Evolutionary conservation across 64 coral and sea anemone species (phyloP), one percentile per base, ranked within the genome.

Genomic region (Porites australiensis): DNA sequence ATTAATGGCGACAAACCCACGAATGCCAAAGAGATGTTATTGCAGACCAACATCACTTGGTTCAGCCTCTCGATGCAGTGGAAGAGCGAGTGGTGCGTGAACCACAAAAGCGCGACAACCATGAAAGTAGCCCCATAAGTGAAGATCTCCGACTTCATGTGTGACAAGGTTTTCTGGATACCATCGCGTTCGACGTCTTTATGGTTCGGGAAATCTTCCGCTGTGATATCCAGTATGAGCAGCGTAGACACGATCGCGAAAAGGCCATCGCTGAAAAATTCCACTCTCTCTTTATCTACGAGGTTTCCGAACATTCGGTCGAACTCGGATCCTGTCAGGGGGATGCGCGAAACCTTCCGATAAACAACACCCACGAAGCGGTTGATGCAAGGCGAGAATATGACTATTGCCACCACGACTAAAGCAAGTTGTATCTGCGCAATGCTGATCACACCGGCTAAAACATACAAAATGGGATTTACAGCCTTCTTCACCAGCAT

Each of bases 201-300:
- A 60, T 78, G 44, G 6, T 88, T 88, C 12, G 98, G 98, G 58
- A 99, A 96, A 57, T 96, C 81, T 45, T 99, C 98, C 4, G 98
- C 55, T 48, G 84, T 96, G 18, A 99, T 96, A 68, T 99, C 98
- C 57, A 99, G 55, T 21, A 99, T 92, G 50, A 99, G 77, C 13
- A 99, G 88, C 4, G 98, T 99, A 6, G 98, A 88, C 19, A 96
- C 98, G 49, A 99, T 99, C 4, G 98, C 94, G 91, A 94, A 99
- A 69, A 95, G 91, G 8, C 98, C 98, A 85, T 99, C 98, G 89
- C 94, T 96, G 51, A 96, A 99, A 50, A 92, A 96, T 49, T 99
- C 98, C 3, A 99, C 94, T 93, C 98, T 92, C 43, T 99, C 98
- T 50, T 92, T 99, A 21, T 96, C 91, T 3, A 99, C 94, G 19